Evolutionary conservation across 1,140 invertebrate genomes (phyloP).

Genomic region (Trialeurodes vaporariorum): DNA sequence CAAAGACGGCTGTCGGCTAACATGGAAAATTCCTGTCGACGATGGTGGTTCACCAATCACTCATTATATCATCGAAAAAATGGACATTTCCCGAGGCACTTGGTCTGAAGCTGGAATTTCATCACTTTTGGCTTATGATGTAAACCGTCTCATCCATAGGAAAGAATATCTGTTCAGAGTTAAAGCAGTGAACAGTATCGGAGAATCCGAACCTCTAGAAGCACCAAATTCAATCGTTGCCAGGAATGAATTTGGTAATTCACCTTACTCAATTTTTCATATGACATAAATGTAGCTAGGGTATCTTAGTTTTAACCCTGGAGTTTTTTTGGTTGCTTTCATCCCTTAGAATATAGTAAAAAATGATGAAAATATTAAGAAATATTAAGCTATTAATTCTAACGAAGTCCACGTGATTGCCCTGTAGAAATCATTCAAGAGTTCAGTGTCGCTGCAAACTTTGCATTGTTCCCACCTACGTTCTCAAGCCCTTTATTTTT

Average conservation of each 20-base stretch:
- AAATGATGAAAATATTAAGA: too few species aligned
- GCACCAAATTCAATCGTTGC: constrained; percentile 77
- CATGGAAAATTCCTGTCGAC: constrained; percentile 71
- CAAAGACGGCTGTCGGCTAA: constrained; percentile 75
- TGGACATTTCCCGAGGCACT: constrained; percentile 86
- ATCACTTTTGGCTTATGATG: constrained; percentile 66
- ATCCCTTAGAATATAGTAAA: too few species aligned
- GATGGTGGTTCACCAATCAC: constrained; percentile 87
- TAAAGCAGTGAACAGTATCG: constrained; percentile 88
- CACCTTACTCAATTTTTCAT: too few species aligned
- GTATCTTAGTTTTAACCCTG: too few species aligned
- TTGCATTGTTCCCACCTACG: too few species aligned
- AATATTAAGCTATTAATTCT: too few species aligned
- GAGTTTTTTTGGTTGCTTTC: too few species aligned
- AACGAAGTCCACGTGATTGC: too few species aligned
- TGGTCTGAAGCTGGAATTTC: constrained; percentile 91
- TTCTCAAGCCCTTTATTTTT: too few species aligned
- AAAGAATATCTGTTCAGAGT: constrained; percentile 89
- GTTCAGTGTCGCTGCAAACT: too few species aligned
- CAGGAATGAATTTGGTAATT: constrained; percentile 75
- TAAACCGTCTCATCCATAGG: constrained; percentile 74
- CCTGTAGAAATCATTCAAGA: too few species aligned
- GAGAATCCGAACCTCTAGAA: constrained; percentile 83
- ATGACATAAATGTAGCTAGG: too few species aligned
- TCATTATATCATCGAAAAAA: constrained; percentile 96